These are phyloP conservation scores for Gnathonemus longibarbis DNA, from an alignment of 2,113 vertebrate species.

Conservation along the genomic window DNA sequence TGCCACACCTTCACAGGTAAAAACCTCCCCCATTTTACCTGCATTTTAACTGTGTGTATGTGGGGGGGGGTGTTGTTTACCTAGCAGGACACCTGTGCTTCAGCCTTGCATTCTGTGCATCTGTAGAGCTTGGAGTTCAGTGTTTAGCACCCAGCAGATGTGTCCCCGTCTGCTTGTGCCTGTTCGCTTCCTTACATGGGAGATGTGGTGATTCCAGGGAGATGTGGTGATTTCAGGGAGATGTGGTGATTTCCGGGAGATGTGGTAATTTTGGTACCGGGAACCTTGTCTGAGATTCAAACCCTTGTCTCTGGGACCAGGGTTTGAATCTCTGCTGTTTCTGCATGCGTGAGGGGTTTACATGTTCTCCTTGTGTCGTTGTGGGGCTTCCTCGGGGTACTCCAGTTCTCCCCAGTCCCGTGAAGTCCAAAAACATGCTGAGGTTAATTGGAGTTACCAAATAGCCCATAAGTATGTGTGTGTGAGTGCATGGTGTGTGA, in stretches of 20 bases:
- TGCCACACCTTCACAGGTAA: not conserved
- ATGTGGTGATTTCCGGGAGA: no score
- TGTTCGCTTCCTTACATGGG: not conserved
- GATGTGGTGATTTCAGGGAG: no score
- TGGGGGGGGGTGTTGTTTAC: not conserved
- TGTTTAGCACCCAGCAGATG: not conserved
- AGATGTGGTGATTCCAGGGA: not conserved
- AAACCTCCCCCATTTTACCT: not conserved
- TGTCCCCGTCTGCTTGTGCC: not conserved
- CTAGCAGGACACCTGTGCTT: not conserved
- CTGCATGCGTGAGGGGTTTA: not conserved
- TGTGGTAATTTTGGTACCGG: not conserved
- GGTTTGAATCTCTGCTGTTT: not conserved
- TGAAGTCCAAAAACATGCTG: not conserved
- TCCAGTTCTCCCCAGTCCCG: not conserved
- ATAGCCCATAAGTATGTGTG: not conserved
- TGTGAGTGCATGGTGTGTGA: not conserved
- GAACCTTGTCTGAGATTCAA: not conserved
- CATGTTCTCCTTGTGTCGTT: not conserved
- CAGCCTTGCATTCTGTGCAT: no score
- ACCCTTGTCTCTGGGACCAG: not conserved
- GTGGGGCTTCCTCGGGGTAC: no score
- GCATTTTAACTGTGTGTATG: not conserved
- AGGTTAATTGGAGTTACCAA: not conserved
- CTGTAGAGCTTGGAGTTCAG: not conserved